A percentile compares a stretch with the other conserved stretches of the same genome.
phyloP scores from a whole-genome alignment of 2,113 vertebrate species.

The Dolichotis patagonum region DNA sequence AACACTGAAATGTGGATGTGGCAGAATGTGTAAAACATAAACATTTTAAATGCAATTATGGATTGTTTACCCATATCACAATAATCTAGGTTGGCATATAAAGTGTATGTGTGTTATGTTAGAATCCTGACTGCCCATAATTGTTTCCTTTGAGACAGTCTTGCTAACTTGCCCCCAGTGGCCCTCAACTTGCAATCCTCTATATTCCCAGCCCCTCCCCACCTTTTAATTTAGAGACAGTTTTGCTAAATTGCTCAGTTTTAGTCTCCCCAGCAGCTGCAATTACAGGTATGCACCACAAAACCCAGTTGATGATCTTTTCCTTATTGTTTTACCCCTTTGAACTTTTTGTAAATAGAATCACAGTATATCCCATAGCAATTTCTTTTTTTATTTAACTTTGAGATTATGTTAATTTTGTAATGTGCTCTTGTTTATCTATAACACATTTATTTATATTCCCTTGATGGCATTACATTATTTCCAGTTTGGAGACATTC shows the following conservation, averaged over 20 bases:
- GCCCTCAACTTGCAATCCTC: neutral
- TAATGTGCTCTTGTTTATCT: neutral
- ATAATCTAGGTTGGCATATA: neutral
- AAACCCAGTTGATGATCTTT: neutral
- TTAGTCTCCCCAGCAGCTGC: neutral
- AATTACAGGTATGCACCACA: neutral
- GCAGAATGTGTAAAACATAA: neutral
- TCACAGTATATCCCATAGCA: neutral
- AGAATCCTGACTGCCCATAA: neutral
- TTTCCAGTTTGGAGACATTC: conserved; percentile 40
- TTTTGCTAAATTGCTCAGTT: neutral
- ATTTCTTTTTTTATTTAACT: conserved; percentile 48
- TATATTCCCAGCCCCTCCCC: neutral
- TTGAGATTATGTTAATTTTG: neutral
- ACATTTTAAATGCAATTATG: neutral
- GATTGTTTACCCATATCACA: conserved; percentile 8
- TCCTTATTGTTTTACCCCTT: conserved; percentile 34
- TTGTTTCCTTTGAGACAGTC: neutral
- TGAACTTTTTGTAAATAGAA: neutral
- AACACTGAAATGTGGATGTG: neutral
- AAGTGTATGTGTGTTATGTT: neutral
- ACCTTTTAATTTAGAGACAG: neutral
- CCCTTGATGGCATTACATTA: neutral
- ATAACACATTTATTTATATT: neutral
- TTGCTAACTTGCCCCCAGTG: neutral